Base-by-base conservation (phyloP, 2,888 invertebrate species). In the Homarus gammarus region DNA sequence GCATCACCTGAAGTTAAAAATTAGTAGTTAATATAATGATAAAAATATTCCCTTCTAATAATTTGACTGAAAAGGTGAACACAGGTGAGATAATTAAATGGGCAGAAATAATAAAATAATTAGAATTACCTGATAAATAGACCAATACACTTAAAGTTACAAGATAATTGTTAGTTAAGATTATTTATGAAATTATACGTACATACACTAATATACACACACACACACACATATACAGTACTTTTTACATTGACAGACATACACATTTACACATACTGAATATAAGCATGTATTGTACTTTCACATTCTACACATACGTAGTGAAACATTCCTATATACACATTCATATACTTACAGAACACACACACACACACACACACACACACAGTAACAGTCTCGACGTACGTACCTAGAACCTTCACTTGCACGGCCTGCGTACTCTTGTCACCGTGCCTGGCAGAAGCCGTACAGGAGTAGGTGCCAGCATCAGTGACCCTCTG, bases 401-500 rank as follows among this genome's bases (percentile, higher is more conserved):
- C 33, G 6, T 49, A 88, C 88, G 31, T 95, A 97, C 96, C 96
- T 94, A 96, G 96, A 91, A 97, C 96, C 92, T 95, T 95, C 92
- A 97, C 96, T 94, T 96, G 96, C 90, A 96, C 96, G 92, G 96
- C 96, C 92, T 96, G 94, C 84, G 97, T 95, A 33, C 97, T 96
- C 0, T 96, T 96, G 93, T 97, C 96, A 90, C 96, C 96, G 93
- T 97, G 97, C 92, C 97, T 95, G 94, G 97, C 98, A 92, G 96
- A 96, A 0, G 98, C 98, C 93, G 97, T 97, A 94, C 98, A 98
- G 72, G 97, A 97, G 94, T 98, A 98, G 12, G 56, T 51, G 3
- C 98, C 98, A 18, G 97, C 97, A 94, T 98, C 98, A 93, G 97
- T 97, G 78, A 95, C 95, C 82, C 97, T 95, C 94, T 98, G 97